These are phyloP conservation scores for Watersipora subatra DNA, from an alignment of 1,140 invertebrate genomes.

Conservation along the genomic window DNA sequence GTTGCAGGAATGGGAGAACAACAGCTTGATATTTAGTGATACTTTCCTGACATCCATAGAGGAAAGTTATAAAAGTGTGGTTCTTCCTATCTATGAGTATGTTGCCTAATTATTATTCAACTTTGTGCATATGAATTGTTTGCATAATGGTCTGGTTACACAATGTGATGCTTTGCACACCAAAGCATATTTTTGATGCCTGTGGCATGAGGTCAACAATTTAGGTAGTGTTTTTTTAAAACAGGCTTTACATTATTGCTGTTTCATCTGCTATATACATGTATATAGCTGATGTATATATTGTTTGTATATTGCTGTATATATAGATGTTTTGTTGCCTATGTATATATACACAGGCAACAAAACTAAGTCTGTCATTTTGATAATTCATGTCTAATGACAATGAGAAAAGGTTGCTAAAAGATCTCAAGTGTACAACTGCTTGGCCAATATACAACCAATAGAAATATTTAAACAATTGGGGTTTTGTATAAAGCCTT, in stretches of 20 bases:
- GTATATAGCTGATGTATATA: neutral
- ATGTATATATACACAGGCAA: no score
- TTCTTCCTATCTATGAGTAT: neutral
- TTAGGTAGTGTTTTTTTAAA: neutral
- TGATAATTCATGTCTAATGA: no score
- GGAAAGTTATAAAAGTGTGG: neutral
- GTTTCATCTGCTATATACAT: neutral
- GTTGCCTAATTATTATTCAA: neutral
- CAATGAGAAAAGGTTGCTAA: no score
- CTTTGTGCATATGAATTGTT: neutral
- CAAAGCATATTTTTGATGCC: neutral
- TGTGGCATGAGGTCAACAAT: no score
- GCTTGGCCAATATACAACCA: no score
- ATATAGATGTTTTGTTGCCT: no score
- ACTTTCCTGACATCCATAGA: neutral
- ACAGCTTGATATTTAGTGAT: neutral
- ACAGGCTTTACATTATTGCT: neutral
- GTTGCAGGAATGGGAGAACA: neutral
- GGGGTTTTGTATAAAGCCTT: neutral
- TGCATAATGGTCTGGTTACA: neutral
- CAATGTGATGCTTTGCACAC: neutral
- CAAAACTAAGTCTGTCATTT: no score
- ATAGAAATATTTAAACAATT: neutral
- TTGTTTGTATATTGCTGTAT: no score
- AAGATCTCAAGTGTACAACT: no score